phyloP scores from a whole-genome alignment of 37 sponge, comb jelly and placozoan species.

The Crambe crambe region DNA sequence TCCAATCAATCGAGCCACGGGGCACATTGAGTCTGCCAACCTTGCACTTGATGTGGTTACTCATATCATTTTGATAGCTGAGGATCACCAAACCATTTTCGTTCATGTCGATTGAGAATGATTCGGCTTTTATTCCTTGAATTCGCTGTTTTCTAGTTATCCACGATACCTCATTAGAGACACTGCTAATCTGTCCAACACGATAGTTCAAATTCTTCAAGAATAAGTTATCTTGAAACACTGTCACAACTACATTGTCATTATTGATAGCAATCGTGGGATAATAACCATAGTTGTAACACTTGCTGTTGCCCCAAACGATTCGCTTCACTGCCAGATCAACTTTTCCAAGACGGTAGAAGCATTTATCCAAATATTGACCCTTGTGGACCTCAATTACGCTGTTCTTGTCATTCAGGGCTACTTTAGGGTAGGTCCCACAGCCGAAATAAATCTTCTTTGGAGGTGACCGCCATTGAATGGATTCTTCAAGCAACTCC shows the following conservation, averaged over 20 bases:
- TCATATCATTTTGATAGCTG: not conserved
- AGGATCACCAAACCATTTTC: not conserved
- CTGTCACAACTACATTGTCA: not conserved
- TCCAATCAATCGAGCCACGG: not conserved
- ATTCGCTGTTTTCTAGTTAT: not conserved
- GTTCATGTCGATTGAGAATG: not conserved
- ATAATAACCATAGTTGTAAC: not conserved
- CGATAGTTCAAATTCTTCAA: not conserved
- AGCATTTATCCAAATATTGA: not conserved
- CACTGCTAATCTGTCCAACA: not conserved
- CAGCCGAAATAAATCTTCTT: not conserved
- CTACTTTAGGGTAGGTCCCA: not conserved
- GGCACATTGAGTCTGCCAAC: not conserved
- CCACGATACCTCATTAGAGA: not conserved
- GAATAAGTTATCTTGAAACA: not conserved
- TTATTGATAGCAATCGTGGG: not conserved
- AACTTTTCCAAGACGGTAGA: not conserved
- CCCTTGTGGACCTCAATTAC: not conserved
- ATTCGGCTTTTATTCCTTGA: not conserved
- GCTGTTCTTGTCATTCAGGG: not conserved
- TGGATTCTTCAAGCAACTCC: not conserved
- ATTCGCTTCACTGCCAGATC: not conserved
- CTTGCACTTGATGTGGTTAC: not conserved
- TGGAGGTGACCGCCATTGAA: not conserved
- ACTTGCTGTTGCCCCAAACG: not conserved